Percentiles rank a stretch among this genome's conserved stretches.
Conservation (phyloP, 2,113 vertebrate genomes). For the Drymodes brunneopygia region DNA sequence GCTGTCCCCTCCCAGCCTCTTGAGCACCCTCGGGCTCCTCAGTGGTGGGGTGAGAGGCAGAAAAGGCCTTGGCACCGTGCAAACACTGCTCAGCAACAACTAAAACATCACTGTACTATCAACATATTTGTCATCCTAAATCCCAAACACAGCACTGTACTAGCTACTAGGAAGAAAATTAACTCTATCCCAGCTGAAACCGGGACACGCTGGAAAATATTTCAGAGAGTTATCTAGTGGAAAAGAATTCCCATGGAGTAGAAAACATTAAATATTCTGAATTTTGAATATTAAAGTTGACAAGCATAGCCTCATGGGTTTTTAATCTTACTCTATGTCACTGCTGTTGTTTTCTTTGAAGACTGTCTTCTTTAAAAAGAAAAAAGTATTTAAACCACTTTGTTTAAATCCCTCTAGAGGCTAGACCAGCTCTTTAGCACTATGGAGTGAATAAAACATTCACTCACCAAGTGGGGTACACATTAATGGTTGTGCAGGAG, state of each 20-base stretch:
- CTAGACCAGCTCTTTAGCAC: neutral
- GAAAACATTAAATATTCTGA: neutral
- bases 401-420: neutral
- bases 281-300: neutral
- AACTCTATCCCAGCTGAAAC: neutral
- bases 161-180: neutral
- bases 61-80: neutral
- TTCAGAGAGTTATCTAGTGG: neutral
- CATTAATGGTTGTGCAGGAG: neutral
- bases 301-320: neutral
- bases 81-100: neutral
- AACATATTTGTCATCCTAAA: neutral
- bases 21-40: neutral
- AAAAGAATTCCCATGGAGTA: neutral
- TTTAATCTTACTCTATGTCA: neutral
- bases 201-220: neutral
- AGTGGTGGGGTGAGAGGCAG: neutral
- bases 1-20: neutral
- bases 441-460: neutral
- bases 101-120: neutral
- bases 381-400: neutral
- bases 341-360: neutral
- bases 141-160: neutral
- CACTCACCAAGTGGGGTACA: neutral
- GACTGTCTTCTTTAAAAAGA: neutral